Percentiles rank a stretch among this genome's conserved stretches.
phyloP scores from a whole-genome alignment of 2,113 vertebrate genomes.

The Macquaria ambigua region DNA sequence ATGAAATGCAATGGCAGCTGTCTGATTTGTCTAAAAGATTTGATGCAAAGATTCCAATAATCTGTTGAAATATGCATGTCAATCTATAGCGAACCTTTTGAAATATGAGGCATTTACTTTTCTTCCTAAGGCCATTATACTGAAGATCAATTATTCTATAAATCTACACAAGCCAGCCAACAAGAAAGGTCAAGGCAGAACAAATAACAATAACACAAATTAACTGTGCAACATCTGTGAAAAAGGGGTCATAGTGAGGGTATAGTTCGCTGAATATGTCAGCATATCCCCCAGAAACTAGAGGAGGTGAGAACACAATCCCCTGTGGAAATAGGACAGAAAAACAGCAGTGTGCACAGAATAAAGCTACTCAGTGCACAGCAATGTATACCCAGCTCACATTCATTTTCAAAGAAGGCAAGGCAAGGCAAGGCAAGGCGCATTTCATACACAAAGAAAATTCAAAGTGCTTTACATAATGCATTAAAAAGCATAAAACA shows the following conservation, averaged over 20 bases:
- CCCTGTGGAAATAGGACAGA: conserved; percentile 76
- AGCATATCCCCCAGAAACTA: conserved; percentile 58
- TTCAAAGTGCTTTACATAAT: not conserved
- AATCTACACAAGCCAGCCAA: conserved; percentile 41
- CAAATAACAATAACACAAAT: conserved; percentile 66
- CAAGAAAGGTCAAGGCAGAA: conserved; percentile 50
- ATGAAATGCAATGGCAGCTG: not conserved
- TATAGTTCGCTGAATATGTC: conserved; percentile 68
- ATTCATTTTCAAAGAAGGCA: conserved; percentile 82
- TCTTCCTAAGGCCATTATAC: conserved; percentile 37
- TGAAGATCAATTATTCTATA: conserved; percentile 63
- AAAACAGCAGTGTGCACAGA: conserved; percentile 63
- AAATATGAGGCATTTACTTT: conserved; percentile 50
- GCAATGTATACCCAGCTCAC: conserved; percentile 70
- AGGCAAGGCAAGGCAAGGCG: not conserved
- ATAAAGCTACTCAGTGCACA: conserved; percentile 57
- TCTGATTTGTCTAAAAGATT: not conserved
- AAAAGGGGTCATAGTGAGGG: conserved; percentile 53
- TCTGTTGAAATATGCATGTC: conserved; percentile 34
- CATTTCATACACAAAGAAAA: not conserved
- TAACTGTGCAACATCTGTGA: conserved; percentile 54
- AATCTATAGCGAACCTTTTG: conserved; percentile 47
- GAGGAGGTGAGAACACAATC: conserved; percentile 58
- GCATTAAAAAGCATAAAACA: not conserved
- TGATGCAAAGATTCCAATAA: conserved; percentile 12